phyloP scores from a whole-genome alignment of 2,797 vertebrate genomes.

The Natrix natrix region DNA sequence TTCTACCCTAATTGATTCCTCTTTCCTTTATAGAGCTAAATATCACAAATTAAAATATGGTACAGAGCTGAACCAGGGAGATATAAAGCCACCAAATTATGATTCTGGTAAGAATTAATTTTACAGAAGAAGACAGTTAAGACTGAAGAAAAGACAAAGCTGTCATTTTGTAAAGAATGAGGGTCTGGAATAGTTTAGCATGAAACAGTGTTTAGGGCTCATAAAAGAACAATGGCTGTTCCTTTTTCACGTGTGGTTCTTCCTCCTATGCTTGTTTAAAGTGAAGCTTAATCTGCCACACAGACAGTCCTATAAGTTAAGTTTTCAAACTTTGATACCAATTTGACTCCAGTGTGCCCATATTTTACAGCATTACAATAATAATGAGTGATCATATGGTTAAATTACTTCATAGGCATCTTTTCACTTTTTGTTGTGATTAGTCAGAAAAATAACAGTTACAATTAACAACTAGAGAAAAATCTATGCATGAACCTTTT shows the following conservation, averaged over 20 bases:
- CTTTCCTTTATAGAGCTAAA: constrained; percentile 83
- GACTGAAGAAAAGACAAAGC: background rate
- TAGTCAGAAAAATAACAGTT: background rate
- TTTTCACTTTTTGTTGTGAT: background rate
- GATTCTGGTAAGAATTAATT: constrained; percentile 90
- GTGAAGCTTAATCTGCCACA: background rate
- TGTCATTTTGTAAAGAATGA: background rate
- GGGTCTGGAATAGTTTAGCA: background rate
- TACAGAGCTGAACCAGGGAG: constrained; percentile 96
- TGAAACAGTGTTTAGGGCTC: background rate
- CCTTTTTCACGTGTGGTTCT: background rate
- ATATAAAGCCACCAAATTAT: constrained; percentile 97
- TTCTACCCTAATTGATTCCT: constrained; percentile 29
- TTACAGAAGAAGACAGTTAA: background rate
- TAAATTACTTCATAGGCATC: background rate
- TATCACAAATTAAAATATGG: constrained; percentile 99
- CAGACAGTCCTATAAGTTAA: background rate
- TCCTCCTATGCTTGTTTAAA: background rate
- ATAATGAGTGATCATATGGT: background rate
- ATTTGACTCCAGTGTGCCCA: background rate
- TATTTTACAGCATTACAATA: background rate
- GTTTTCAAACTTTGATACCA: background rate
- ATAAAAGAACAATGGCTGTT: background rate
- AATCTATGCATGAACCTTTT: background rate
- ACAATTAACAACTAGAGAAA: background rate